Evolutionary conservation across 2,797 vertebrate species (phyloP), one percentile per base, ranked within the genome.

Genomic region (Hafferia zeledoni): DNA sequence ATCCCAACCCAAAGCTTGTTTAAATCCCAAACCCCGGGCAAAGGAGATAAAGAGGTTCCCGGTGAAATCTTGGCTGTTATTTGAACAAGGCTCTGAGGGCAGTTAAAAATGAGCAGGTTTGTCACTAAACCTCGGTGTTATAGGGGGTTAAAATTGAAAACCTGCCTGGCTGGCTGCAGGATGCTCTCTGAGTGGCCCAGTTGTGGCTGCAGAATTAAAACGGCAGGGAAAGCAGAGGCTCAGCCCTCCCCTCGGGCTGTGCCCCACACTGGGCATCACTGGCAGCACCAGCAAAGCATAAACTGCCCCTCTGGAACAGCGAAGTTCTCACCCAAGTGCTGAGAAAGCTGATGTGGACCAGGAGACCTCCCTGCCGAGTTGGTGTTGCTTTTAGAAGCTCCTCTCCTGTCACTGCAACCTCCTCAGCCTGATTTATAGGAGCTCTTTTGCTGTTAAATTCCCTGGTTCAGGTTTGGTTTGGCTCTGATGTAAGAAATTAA

Each of bases 211-310:
- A 61, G 76, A 78, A 55, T 69, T 67, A 57, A 50, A 83, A 27
- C 1, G 6, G 47, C 41, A 77, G 41, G 23, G 33, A 15, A 64
- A 67, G 74, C 6, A 0, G 50, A 33, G 53, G 57, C 24, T 64
- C 37, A 87, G 57, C 71, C 61, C 33, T 44, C 22, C 25, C 61
- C 0, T 0, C 0, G 0, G n/a, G 30, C 16, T 79, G 43, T n/a
- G 33, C 56, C 46, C 15, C 41, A 44, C 44, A 1, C 39, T 2
- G 9, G 19, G 43, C 70, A 1, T 39, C 16, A 11, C 17, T 27
- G 57, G 35, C 25, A 39, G 25, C 35, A 60, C 3, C 44, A 80
- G 61, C 50, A 24, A 12, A n/a, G 50, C 5, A 10, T 69, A 60
- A 31, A 31, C 76, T 82, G 55, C 87, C 35, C 31, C 25, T 91